These are phyloP conservation scores for Acanthornis magna DNA, from an alignment of 2,797 vertebrate species.

Conservation along the genomic window DNA sequence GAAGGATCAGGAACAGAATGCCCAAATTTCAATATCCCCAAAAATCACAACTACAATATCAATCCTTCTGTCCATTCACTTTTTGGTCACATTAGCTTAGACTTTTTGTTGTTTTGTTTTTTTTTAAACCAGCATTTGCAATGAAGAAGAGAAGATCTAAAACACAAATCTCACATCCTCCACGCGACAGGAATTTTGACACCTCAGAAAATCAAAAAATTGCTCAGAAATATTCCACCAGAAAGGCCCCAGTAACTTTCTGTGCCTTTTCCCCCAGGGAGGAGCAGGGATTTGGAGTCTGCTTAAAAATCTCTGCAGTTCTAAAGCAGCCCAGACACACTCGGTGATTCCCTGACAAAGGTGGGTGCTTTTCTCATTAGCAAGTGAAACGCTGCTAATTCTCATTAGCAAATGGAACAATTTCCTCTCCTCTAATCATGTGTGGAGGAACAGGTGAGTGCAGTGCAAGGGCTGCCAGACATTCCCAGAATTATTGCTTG, in stretches of 20 bases:
- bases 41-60: background rate
- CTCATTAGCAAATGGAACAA: background rate
- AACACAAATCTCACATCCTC: background rate
- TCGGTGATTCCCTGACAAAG: background rate
- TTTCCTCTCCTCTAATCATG: background rate
- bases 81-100: background rate
- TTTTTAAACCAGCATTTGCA: background rate
- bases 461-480: background rate
- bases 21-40: background rate
- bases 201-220: background rate
- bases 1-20: background rate
- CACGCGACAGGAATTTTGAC: rapidly evolving
- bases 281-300: background rate
- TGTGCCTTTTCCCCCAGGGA: background rate
- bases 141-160: background rate
- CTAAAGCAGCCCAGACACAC: background rate
- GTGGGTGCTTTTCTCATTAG: background rate
- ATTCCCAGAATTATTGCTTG: background rate
- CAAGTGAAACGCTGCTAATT: background rate
- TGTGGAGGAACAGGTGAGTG: background rate
- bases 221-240: background rate
- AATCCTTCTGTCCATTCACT: background rate
- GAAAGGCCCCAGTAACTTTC: background rate
- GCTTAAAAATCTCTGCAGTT: background rate
- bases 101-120: too few relatives aligned